phyloP scores from a whole-genome alignment of 1,140 invertebrate species.

The Lepidurus apus region DNA sequence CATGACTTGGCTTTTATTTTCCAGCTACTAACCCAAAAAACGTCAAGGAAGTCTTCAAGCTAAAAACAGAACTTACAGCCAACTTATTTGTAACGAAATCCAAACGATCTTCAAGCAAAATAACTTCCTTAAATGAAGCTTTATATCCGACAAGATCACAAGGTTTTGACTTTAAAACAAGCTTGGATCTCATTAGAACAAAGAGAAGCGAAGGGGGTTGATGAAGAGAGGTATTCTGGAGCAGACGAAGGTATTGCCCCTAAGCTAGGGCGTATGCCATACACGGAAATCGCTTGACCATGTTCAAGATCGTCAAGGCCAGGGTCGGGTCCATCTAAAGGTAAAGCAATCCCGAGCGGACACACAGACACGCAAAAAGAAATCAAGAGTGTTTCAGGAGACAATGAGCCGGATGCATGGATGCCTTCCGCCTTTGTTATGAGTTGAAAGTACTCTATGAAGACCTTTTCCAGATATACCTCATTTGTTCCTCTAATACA shows the following conservation, averaged over 20 bases:
- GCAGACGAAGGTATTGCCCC: background rate
- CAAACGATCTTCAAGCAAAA: too few relatives aligned
- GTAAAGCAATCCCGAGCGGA: background rate
- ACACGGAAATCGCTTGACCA: background rate
- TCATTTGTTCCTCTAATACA: too few relatives aligned
- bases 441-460: too few relatives aligned
- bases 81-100: background rate
- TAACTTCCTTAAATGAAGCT: too few relatives aligned
- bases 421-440: too few relatives aligned
- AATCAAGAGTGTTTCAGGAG: background rate
- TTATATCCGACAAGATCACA: too few relatives aligned
- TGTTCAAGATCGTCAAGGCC: background rate
- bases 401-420: too few relatives aligned
- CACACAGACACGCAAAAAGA: background rate
- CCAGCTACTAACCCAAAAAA: background rate
- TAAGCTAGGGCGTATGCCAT: background rate
- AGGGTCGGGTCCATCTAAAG: background rate
- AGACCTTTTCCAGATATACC: too few relatives aligned
- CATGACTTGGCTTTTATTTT: background rate
- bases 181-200: background rate
- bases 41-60: background rate
- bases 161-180: too few relatives aligned
- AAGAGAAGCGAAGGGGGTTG: background rate
- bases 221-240: background rate
- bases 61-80: background rate